A percentile compares a stretch with the other conserved stretches of the same genome.
These are phyloP conservation scores for Phyllostomus hastatus DNA, from an alignment of 2,113 vertebrate genomes.

Conservation along the genomic window DNA sequence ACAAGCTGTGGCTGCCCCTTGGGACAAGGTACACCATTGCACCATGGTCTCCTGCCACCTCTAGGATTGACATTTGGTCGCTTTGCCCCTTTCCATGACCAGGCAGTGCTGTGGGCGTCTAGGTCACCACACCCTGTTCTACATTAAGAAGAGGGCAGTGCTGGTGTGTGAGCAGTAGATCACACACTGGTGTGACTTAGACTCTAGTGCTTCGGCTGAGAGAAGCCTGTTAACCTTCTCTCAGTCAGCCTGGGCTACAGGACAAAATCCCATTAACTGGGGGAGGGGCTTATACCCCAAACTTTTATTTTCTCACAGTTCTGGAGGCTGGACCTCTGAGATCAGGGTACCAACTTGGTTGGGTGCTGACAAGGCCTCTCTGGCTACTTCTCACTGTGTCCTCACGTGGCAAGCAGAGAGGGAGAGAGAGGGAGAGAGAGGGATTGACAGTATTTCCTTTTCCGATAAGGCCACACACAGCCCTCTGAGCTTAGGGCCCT, in stretches of 20 bases:
- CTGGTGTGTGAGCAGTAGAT: background rate
- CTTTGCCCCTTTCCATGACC: background rate
- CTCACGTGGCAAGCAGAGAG: background rate
- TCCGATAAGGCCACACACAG: background rate
- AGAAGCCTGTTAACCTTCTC: background rate
- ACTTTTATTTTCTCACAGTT: background rate
- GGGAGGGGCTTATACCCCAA: background rate
- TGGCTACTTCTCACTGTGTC: background rate
- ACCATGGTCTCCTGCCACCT: background rate
- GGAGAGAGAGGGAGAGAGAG: too few relatives aligned
- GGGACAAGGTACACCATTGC: background rate
- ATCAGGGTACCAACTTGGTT: background rate
- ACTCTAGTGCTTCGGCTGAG: background rate
- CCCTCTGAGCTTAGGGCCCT: background rate
- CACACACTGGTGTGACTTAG: background rate
- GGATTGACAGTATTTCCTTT: background rate
- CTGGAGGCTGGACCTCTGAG: background rate
- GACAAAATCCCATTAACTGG: background rate
- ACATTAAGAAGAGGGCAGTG: background rate
- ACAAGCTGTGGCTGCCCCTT: background rate
- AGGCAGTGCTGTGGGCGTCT: background rate
- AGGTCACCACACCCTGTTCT: background rate
- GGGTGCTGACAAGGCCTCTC: background rate
- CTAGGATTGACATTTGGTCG: background rate
- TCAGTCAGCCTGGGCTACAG: background rate